Evolutionary conservation across 2,888 invertebrate genomes (phyloP).

Genomic region (Empis stercorea): DNA sequence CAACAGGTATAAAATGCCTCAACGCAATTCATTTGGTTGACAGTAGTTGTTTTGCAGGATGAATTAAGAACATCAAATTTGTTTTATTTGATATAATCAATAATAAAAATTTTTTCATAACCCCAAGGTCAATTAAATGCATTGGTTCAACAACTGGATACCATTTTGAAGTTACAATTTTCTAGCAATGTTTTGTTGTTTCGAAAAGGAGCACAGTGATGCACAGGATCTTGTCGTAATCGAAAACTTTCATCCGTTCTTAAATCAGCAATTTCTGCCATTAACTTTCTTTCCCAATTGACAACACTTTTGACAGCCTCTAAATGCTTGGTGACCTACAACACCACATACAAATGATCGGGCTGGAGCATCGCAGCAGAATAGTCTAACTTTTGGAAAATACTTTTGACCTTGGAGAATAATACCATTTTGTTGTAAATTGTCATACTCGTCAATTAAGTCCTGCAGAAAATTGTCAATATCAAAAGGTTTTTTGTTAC

Average conservation of each 20-base stretch:
- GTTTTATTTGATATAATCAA: constrained; percentile 6
- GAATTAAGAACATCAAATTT: not conserved
- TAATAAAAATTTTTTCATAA: constrained; percentile 9
- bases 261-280: not conserved
- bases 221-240: not conserved
- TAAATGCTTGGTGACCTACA: not conserved
- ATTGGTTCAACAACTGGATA: constrained; percentile 1
- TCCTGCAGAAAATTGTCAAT: not conserved
- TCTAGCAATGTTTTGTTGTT: not conserved
- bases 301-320: not conserved
- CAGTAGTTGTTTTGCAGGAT: not conserved
- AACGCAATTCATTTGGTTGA: not conserved
- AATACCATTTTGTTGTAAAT: not conserved
- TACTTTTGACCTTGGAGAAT: not conserved
- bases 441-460: not conserved
- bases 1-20: no score
- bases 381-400: not conserved
- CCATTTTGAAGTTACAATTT: not conserved
- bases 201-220: not conserved
- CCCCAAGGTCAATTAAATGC: constrained; percentile 9
- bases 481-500: not conserved
- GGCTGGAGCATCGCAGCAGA: constrained; percentile 2
- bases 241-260: not conserved
- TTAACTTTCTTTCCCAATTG: not conserved
- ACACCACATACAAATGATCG: not conserved